Percentiles rank a stretch among this genome's conserved stretches.
Evolutionary conservation across 2,113 vertebrate genomes (phyloP).

Genomic region (Leucopternis melanops): DNA sequence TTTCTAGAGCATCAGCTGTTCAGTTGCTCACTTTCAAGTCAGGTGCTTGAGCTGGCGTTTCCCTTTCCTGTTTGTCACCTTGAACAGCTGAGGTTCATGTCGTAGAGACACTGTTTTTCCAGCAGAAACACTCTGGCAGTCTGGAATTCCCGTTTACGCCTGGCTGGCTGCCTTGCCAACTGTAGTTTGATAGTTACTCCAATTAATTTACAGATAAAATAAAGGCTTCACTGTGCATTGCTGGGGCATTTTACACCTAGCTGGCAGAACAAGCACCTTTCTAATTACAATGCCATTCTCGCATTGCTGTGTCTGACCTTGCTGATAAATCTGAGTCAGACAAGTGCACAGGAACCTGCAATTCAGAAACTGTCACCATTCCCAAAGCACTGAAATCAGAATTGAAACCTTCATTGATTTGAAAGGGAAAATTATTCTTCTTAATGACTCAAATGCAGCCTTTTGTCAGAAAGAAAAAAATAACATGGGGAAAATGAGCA

Average conservation of each 20-base stretch:
- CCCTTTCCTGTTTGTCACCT: background rate
- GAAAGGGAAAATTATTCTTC: background rate
- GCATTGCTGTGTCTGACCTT: background rate
- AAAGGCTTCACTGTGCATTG: slow-evolving; percentile 28
- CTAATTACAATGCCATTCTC: slow-evolving; percentile 24
- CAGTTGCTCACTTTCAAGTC: background rate
- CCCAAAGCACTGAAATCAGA: background rate
- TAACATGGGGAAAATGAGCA: background rate
- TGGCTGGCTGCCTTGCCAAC: slow-evolving; percentile 44
- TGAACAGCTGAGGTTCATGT: background rate
- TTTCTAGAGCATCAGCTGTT: background rate
- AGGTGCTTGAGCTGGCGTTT: background rate
- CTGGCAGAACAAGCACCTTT: slow-evolving; percentile 49
- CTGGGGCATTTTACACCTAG: slow-evolving; percentile 53
- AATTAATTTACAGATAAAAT: slow-evolving; percentile 68
- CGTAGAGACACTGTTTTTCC: background rate
- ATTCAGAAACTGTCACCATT: background rate
- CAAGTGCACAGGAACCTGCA: background rate
- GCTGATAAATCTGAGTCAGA: slow-evolving; percentile 26
- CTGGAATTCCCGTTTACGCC: slow-evolving; percentile 33
- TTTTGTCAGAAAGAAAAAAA: background rate
- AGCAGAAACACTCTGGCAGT: background rate
- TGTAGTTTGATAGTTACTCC: slow-evolving; percentile 59
- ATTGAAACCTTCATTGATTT: background rate
- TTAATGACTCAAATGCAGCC: background rate